A percentile compares a stretch with the other conserved stretches of the same genome.
These are phyloP conservation scores for Pluvianellus socialis DNA, from an alignment of 2,113 vertebrate species.

Conservation along the genomic window DNA sequence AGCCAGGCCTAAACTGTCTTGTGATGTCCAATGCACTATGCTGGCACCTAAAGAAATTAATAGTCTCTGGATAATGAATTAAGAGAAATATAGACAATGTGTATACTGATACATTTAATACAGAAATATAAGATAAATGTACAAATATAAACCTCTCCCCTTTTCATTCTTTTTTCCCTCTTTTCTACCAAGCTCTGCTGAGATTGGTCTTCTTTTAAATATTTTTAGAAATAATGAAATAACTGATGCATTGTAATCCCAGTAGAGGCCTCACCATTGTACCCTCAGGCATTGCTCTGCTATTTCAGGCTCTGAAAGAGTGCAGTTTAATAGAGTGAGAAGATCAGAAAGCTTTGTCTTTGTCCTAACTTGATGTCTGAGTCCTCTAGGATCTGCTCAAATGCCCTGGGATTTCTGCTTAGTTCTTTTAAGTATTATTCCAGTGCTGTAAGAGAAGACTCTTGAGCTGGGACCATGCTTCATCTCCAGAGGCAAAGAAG, in stretches of 20 bases:
- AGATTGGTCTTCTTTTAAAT: constrained; percentile 15
- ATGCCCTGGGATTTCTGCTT: not conserved
- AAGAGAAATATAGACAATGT: not conserved
- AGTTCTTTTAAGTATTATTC: constrained; percentile 15
- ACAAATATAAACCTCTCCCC: not conserved
- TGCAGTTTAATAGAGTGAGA: constrained; percentile 7
- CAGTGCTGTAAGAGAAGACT: not conserved
- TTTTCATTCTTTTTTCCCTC: not conserved
- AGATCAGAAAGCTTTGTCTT: constrained; percentile 45
- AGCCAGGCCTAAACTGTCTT: not conserved
- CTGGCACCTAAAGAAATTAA: not conserved
- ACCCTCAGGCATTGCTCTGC: constrained; percentile 12
- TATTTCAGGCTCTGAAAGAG: constrained; percentile 43
- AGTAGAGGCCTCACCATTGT: not conserved
- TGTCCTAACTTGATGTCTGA: constrained; percentile 29
- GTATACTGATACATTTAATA: not conserved
- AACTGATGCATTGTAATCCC: constrained; percentile 30
- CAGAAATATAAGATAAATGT: not conserved
- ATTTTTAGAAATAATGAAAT: constrained; percentile 54
- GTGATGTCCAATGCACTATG: not conserved
- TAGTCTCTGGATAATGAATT: not conserved
- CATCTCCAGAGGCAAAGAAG: constrained; percentile 16
- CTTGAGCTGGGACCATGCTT: not conserved
- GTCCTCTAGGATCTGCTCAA: constrained; percentile 18
- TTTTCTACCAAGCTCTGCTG: not conserved